Evolutionary conservation across 2,113 vertebrate genomes (phyloP).

Genomic region (Protobothrops mucrosquamatus): DNA sequence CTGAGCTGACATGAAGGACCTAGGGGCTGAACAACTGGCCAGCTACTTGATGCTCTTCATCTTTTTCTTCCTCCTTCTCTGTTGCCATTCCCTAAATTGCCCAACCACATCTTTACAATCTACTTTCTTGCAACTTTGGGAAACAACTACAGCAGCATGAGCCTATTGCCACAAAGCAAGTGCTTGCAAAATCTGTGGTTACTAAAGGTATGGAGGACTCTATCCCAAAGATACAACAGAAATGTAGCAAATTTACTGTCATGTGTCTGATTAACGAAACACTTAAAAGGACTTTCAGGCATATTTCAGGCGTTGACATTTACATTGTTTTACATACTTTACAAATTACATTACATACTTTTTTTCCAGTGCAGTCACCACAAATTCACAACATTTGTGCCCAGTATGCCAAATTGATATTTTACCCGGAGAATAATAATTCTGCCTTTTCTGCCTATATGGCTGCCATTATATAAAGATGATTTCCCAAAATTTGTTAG

Average conservation of each 20-base stretch:
- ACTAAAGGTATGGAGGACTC: neutral
- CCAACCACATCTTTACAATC: neutral
- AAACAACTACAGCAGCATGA: neutral
- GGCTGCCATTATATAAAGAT: neutral
- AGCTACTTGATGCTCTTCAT: neutral
- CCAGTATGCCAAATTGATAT: neutral
- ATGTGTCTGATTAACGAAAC: too few species aligned
- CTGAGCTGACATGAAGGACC: neutral
- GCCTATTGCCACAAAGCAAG: neutral
- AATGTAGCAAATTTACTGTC: neutral
- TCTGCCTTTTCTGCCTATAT: neutral
- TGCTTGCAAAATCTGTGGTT: neutral
- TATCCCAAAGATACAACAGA: neutral
- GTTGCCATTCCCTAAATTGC: neutral
- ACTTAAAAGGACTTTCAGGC: too few species aligned
- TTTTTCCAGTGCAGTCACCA: neutral
- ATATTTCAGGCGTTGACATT: too few species aligned
- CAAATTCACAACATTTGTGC: neutral
- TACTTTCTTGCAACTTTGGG: neutral
- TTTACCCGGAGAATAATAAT: neutral
- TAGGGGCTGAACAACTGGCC: neutral
- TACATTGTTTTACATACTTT: neutral
- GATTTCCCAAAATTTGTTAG: neutral
- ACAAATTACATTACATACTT: neutral
- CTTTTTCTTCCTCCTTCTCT: neutral